These are phyloP conservation scores for Erythrolamprus reginae DNA, from an alignment of 2,113 vertebrate species.

Conservation along the genomic window DNA sequence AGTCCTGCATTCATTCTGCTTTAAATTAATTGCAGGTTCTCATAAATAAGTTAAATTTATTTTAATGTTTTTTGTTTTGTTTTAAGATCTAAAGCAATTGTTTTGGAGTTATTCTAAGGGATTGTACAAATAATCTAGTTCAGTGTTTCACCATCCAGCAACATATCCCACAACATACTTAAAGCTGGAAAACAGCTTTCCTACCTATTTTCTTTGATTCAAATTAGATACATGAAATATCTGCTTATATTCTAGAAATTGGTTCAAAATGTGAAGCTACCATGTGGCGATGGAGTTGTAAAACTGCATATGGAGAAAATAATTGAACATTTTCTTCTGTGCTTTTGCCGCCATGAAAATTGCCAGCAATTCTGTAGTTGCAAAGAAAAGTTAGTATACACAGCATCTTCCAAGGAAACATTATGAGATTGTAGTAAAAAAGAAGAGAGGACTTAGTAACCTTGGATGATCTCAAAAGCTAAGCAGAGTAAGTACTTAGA, in stretches of 20 bases:
- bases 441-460: not conserved
- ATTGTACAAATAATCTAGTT: not conserved
- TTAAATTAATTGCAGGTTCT: not conserved
- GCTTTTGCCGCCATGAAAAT: not conserved
- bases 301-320: not conserved
- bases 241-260: not conserved
- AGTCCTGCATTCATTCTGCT: not conserved
- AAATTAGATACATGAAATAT: not conserved
- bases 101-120: not conserved
- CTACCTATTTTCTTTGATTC: not conserved
- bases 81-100: not conserved
- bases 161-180: not conserved
- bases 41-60: not conserved
- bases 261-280: not conserved
- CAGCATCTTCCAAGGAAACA: not conserved
- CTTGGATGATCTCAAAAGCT: not conserved
- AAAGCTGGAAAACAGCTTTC: not conserved
- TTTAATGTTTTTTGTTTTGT: not conserved
- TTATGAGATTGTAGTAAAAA: not conserved
- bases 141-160: not conserved
- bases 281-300: not conserved
- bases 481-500: not conserved
- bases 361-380: not conserved
- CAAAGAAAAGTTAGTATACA: not conserved
- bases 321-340: not conserved